Evolutionary conservation across 2,888 invertebrate species (phyloP).

Genomic region (Calameuta filiformis): DNA sequence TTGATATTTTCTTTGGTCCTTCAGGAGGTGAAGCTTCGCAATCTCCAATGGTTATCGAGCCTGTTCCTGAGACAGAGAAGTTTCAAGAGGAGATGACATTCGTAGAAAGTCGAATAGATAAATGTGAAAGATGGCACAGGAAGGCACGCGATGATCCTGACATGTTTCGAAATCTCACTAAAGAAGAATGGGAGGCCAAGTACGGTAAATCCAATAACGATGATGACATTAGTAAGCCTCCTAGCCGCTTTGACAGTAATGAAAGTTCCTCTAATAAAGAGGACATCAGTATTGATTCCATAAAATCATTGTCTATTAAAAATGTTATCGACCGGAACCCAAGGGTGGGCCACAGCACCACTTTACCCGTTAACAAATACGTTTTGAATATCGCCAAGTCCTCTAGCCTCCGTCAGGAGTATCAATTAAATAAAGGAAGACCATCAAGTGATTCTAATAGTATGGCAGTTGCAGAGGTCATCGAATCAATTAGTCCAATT

Average conservation of each 20-base stretch:
- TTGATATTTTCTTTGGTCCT: background rate
- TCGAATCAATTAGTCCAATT: background rate
- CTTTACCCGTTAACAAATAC: background rate
- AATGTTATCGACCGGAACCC: background rate
- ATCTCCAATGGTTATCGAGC: background rate
- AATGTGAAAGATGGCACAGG: slow-evolving; percentile 43
- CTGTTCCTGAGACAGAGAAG: background rate
- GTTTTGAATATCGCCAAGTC: background rate
- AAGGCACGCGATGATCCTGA: slow-evolving; percentile 50
- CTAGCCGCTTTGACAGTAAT: background rate
- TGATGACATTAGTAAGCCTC: background rate
- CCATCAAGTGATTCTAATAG: background rate
- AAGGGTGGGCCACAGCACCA: background rate
- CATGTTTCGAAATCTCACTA: slow-evolving; percentile 57
- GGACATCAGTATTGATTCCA: background rate
- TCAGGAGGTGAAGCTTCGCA: background rate
- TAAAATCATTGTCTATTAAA: background rate
- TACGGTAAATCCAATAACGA: slow-evolving; percentile 37
- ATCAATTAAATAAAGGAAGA: background rate
- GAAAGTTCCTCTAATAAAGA: background rate
- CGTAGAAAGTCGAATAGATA: slow-evolving; percentile 19
- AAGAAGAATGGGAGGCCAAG: slow-evolving; percentile 62
- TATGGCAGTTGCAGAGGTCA: background rate
- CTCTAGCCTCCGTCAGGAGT: background rate
- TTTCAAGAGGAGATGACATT: background rate